Evolutionary conservation across 2,888 invertebrate genomes (phyloP).

Genomic region (Ephialtes manifestator): DNA sequence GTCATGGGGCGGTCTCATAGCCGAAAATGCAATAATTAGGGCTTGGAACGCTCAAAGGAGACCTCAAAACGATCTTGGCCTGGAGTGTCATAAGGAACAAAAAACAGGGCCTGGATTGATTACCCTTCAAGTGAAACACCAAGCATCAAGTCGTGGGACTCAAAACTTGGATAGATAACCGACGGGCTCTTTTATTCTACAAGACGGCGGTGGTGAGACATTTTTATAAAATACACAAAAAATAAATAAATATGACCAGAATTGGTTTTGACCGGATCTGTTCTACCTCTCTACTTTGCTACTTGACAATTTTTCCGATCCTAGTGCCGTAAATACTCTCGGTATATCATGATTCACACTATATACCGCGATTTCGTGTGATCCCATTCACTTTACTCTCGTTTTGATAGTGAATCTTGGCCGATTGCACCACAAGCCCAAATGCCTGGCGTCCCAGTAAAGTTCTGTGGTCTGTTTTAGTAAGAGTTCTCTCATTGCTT

Average conservation of each 20-base stretch:
- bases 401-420: slow-evolving; percentile 18
- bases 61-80: no score
- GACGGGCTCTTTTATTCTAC: no score
- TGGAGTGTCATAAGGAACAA: no score
- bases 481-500: slow-evolving; percentile 80
- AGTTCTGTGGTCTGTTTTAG: slow-evolving; percentile 71
- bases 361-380: background rate
- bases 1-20: no score
- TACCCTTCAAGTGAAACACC: no score
- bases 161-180: no score
- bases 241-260: background rate
- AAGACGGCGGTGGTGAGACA: no score
- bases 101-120: no score
- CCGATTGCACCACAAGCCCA: slow-evolving; percentile 29
- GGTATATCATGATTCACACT: background rate
- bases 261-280: background rate
- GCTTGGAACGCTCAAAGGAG: no score
- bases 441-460: slow-evolving; percentile 16
- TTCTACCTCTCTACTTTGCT: background rate
- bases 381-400: background rate
- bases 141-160: no score
- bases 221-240: no score
- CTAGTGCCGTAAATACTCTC: background rate
- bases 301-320: background rate
- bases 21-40: no score